Base-by-base conservation (phyloP, 2,888 invertebrate species). In the Drosophila paucipuncta region DNA sequence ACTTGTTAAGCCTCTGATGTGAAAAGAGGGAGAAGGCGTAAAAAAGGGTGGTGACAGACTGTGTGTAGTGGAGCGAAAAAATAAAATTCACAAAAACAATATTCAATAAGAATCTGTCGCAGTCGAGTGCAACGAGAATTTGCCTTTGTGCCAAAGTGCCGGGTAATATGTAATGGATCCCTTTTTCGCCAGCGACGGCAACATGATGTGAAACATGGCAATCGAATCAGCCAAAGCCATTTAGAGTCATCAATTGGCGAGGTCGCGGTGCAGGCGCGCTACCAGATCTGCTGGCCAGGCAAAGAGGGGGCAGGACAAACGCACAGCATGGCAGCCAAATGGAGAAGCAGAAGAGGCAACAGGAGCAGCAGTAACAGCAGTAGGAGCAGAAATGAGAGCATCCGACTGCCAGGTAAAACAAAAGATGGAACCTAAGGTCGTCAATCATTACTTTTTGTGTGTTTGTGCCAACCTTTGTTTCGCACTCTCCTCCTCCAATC, bases 141-240 rank as follows among this genome's bases (percentile, higher is more conserved):
- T 75, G 57, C 75, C 69, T 74, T 59, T 70, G 65, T 70, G 64
- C 63, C 74, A 74, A 58, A 75, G 82, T 85, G 89, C 86, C 86
- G 85, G 84, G 78, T 85, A 85, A 89, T 89, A 82, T 82, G 89
- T 86, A 89, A 85, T 84, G 86, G 86, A 89, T 78, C 73, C 76
- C 76, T 82, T 82, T 82, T 88, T 88, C 52, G 85, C 86, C 85
- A 73, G 72, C 60, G 87, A 88, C 81, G 85, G 85, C 88, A 81
- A 85, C 85, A 85, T 85, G 85, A 85, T 85, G 85, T 85, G 85
- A 85, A 85, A 85, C 85, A 85, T 85, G 85, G 89, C 85, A 89
- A 85, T 85, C 89, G 85, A 85, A 85, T 85, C 85, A 85, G 86
- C 85, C 85, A 89, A 80, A 86, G 82, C 85, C 89, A 85, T 85